Evolutionary conservation across 2,797 vertebrate genomes (phyloP), one percentile per base, ranked within the genome.

Genomic region (Xenops minutus): DNA sequence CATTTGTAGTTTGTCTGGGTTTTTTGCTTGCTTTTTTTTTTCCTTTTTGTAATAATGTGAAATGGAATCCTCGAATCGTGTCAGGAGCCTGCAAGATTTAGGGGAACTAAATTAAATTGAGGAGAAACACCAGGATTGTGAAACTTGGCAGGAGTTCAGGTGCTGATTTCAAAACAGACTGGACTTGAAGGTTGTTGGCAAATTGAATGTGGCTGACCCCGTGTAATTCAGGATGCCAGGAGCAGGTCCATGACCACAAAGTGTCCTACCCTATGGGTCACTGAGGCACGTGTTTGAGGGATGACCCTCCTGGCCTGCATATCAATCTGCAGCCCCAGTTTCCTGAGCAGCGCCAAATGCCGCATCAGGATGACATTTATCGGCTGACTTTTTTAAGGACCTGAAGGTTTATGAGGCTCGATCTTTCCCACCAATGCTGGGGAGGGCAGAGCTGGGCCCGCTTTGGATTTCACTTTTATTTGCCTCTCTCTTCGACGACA

Each of bases 71-170:
- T 58, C 73, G 86, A 55, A 88, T 74, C 32, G 2, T 29, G 54
- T 73, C 82, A 58, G 67, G 41, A 92, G 54, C 37, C 72, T 54
- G 44, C 3, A 85, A 83, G 91, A 92, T 84, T 89, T 87, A 83
- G 52, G 62, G 83, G 71, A 66, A 67, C 62, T 84, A 78, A 81
- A 88, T 91, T 36, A 87, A 95, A 92, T 74, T 68, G 89, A 58
- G 52, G 66, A 80, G 66, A 86, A 93, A 78, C 81, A 88, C 39
- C 49, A 80, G 69, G 76, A 82, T 54, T 94, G 73, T 75, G 94
- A 91, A 92, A 92, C 61, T 63, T 85, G 94, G 75, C 80, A 48
- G 58, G 8, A 32, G 18, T 48, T n/a, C 49, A 77, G n/a, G 71
- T 46, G 59, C 14, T 48, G 48, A 32, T 89, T 92, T 91, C 94